Percentiles rank a stretch among this genome's conserved stretches.
Evolutionary conservation across 2,888 invertebrate species (phyloP).

Genomic region (Drosophila niveifrons): DNA sequence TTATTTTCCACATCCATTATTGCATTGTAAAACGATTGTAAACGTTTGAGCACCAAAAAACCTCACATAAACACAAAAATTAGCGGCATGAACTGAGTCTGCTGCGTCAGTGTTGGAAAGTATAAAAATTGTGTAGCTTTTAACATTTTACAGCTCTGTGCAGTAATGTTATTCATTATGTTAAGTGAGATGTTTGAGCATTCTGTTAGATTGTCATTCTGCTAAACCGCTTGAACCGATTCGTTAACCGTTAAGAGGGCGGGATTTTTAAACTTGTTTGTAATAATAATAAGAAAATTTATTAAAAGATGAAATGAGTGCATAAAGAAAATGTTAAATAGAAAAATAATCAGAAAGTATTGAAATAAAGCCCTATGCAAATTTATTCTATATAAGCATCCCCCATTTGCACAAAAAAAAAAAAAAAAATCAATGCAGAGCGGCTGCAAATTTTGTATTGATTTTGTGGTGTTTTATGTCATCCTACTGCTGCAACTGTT

Average conservation of each 20-base stretch:
- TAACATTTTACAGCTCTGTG: not conserved
- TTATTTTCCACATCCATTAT: conserved; percentile 61
- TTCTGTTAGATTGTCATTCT: conserved; percentile 2
- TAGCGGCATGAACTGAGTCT: not conserved
- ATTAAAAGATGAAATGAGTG: no score
- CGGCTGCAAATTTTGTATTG: conserved; percentile 5
- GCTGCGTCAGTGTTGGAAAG: conserved; percentile 8
- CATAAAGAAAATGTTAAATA: no score
- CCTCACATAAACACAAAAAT: conserved; percentile 3
- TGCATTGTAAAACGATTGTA: conserved; percentile 29
- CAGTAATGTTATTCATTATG: not conserved
- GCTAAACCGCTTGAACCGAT: not conserved
- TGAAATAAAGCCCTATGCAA: not conserved
- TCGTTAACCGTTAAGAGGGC: not conserved
- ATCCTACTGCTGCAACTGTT: conserved; percentile 23
- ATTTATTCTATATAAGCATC: conserved; percentile 1
- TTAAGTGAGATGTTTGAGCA: conserved; percentile 8
- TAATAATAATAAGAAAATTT: not conserved
- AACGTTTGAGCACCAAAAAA: conserved; percentile 17
- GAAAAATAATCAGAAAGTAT: not conserved
- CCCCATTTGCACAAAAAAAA: not conserved
- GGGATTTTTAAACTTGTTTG: not conserved
- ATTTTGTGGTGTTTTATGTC: not conserved
- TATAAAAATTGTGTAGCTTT: not conserved
- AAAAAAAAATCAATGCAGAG: not conserved